These are phyloP conservation scores for Chascanopsetta lugubris DNA, from an alignment of 2,113 vertebrate genomes.

Conservation along the genomic window DNA sequence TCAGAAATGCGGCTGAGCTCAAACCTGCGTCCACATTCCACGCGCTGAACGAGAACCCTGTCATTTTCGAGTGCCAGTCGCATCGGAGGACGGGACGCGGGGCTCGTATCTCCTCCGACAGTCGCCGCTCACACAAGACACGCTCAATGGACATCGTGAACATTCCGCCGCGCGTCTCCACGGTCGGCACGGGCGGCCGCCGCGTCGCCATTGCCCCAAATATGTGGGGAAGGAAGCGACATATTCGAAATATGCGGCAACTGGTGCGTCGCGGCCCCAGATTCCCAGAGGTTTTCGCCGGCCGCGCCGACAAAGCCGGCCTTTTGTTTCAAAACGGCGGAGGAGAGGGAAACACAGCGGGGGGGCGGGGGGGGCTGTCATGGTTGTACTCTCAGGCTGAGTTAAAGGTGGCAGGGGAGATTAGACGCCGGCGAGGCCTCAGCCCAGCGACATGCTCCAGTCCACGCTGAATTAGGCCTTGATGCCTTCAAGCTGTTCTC, in stretches of 20 bases:
- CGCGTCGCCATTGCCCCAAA: conserved; percentile 31
- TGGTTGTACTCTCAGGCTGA: conserved; percentile 15
- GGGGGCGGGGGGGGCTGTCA: conserved; percentile 7
- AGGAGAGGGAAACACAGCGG: conserved; percentile 3
- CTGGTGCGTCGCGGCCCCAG: conserved; percentile 54
- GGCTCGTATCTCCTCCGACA: conserved; percentile 46
- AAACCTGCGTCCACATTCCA: conserved; percentile 55
- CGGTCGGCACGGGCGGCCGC: conserved; percentile 17
- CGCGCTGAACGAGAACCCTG: conserved; percentile 45
- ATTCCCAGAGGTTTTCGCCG: conserved; percentile 66
- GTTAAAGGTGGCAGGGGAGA: conserved; percentile 30
- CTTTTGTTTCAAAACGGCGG: conserved; percentile 52
- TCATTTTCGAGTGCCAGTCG: conserved; percentile 36
- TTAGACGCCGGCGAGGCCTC: conserved; percentile 40
- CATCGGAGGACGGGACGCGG: conserved; percentile 40
- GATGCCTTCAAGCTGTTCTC: conserved; percentile 68
- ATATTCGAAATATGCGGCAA: conserved; percentile 70
- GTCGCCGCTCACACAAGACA: conserved; percentile 32
- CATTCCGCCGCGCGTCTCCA: conserved; percentile 38
- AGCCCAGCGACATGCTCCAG: conserved; percentile 27
- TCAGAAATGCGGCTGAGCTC: conserved; percentile 62
- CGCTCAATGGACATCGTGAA: background rate
- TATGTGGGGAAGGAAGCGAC: conserved; percentile 60
- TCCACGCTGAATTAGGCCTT: conserved; percentile 51
- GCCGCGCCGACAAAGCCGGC: conserved; percentile 52